phyloP scores from a whole-genome alignment of 2,113 vertebrate species.

The Narcine bancroftii region DNA sequence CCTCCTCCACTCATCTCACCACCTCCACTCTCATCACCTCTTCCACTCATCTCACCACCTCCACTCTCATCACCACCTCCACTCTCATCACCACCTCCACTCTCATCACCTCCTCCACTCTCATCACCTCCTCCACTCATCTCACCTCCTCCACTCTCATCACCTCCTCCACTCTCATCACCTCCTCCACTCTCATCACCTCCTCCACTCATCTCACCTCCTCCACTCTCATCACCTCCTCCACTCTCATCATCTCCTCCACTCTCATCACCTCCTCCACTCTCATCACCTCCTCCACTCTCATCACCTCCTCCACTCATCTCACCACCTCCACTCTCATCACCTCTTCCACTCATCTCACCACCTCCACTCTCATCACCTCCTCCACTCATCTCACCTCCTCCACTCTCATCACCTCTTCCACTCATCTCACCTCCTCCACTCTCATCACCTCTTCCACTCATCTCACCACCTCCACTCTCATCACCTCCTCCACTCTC shows the following conservation, averaged over 20 bases:
- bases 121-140: background rate
- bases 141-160: background rate
- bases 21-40: too few species aligned
- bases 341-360: too few species aligned
- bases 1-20: background rate
- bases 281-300: background rate
- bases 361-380: too few species aligned
- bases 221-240: too few species aligned
- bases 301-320: background rate
- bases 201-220: background rate
- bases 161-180: too few species aligned
- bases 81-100: too few species aligned
- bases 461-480: too few species aligned
- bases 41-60: background rate
- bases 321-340: background rate
- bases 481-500: too few species aligned
- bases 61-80: background rate
- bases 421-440: background rate
- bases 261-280: background rate
- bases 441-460: too few species aligned
- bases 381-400: background rate
- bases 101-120: background rate
- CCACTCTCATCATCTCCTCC: too few species aligned
- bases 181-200: rapidly evolving
- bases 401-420: too few species aligned